These are phyloP conservation scores for Puma concolor DNA, from an alignment of 2,113 vertebrate species.

Conservation along the genomic window DNA sequence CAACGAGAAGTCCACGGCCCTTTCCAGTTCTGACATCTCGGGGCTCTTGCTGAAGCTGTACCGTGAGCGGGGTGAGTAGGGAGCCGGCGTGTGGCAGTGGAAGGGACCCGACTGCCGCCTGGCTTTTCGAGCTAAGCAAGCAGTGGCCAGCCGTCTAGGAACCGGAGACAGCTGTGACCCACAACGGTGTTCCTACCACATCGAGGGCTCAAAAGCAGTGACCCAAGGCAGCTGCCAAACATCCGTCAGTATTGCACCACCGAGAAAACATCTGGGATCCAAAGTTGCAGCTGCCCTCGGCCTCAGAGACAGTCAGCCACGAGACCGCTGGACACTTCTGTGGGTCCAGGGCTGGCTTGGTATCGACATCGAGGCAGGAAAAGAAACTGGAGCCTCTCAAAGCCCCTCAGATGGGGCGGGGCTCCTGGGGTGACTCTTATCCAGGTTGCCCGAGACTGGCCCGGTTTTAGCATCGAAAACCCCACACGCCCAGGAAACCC, in stretches of 20 bases:
- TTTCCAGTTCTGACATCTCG: accelerated
- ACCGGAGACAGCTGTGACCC: not conserved
- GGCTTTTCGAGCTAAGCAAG: not conserved
- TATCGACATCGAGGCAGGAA: not conserved
- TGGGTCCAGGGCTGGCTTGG: not conserved
- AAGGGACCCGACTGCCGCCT: not conserved
- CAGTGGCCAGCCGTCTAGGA: too few species aligned
- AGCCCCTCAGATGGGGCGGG: not conserved
- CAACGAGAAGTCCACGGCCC: not conserved
- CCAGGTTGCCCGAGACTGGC: not conserved
- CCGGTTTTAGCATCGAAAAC: not conserved
- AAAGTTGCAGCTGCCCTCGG: not conserved
- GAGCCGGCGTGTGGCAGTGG: not conserved
- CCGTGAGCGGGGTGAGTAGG: not conserved
- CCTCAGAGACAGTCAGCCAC: accelerated
- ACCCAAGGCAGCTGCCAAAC: not conserved
- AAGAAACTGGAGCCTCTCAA: not conserved
- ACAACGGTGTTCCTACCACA: not conserved
- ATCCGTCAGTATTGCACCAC: not conserved
- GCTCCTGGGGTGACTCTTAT: not conserved
- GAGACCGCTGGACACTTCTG: not conserved
- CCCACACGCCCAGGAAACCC: not conserved
- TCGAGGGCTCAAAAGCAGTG: not conserved
- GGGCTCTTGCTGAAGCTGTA: too few species aligned
- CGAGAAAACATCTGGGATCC: not conserved